Evolutionary conservation across 2,113 vertebrate species (phyloP), one percentile per base, ranked within the genome.

Genomic region (Carassius gibelio): DNA sequence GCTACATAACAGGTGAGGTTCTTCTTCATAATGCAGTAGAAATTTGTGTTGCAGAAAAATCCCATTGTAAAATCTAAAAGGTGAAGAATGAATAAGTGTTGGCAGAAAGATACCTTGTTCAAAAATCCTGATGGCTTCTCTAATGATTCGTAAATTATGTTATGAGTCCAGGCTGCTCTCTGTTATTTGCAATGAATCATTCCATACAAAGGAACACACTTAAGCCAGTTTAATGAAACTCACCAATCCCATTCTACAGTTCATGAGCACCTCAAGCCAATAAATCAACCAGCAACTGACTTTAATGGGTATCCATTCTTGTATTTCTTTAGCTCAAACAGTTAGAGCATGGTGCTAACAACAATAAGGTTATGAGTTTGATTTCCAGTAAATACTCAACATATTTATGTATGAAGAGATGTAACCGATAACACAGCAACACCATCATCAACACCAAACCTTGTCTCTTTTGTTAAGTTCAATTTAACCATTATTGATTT

Each of bases 171-270:
- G 89, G 86, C 87, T 75, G 75, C 8, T 89, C 48, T 45, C 66
- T 19, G 69, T 21, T 23, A 23, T 75, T 62, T 52, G 85, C 84
- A 74, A 93, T 92, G 89, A 92, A 92, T 94, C 90, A 90, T 90
- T 89, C 88, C 19, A 86, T 88, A 86, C 45, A 85, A 84, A 86
- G 90, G 80, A 48, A 83, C 90, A 89, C 88, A 89, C 86, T 91
- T 90, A 87, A 89, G 87, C 88, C 88, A 84, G 83, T 91, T 93
- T 93, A 91, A 93, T 93, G 91, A 89, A 89, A 92, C 89, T 83
- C 87, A 88, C 81, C 15, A 85, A 92, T 89, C 86, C 86, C 86
- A 85, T 90, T 84, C 77, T 55, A 55, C 50, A 52, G 45, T 71
- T 84, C 90, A 84, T 88, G 84, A 85, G 87, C 17, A 9, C 87